Percentiles rank a stretch among this genome's conserved stretches.
These are phyloP conservation scores for Pavo muticus DNA, from an alignment of 2,113 vertebrate genomes.

Conservation along the genomic window DNA sequence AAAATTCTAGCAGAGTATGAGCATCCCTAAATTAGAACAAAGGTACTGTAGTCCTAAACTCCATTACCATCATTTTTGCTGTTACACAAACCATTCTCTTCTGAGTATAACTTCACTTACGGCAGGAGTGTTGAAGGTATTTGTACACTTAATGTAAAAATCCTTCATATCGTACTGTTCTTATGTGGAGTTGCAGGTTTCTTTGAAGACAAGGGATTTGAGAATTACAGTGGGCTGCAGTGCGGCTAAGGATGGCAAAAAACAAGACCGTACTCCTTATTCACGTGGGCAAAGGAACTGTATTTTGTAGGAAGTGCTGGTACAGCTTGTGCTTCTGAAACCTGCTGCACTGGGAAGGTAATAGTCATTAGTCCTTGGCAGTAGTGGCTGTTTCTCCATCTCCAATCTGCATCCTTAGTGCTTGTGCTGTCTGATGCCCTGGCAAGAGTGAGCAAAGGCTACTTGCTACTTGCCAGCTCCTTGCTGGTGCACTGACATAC, in stretches of 20 bases:
- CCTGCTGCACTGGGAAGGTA: neutral
- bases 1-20: neutral
- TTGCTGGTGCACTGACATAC: neutral
- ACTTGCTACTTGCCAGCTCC: neutral
- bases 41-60: neutral
- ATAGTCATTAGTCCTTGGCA: neutral
- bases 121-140: neutral
- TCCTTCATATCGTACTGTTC: neutral
- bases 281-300: neutral
- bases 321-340: neutral
- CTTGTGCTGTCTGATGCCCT: neutral
- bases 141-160: constrained; percentile 6
- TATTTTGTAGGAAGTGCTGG: neutral
- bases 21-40: neutral
- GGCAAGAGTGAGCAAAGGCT: neutral
- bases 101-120: neutral
- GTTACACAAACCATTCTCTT: neutral
- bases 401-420: neutral
- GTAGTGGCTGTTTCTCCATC: neutral
- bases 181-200: neutral
- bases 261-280: neutral
- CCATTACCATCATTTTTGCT: neutral
- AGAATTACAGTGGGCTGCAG: neutral
- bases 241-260: neutral
- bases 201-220: neutral